A percentile compares a stretch with the other conserved stretches of the same genome.
These are phyloP conservation scores for Morpho helenor DNA, from an alignment of 2,888 invertebrate species.

Conservation along the genomic window DNA sequence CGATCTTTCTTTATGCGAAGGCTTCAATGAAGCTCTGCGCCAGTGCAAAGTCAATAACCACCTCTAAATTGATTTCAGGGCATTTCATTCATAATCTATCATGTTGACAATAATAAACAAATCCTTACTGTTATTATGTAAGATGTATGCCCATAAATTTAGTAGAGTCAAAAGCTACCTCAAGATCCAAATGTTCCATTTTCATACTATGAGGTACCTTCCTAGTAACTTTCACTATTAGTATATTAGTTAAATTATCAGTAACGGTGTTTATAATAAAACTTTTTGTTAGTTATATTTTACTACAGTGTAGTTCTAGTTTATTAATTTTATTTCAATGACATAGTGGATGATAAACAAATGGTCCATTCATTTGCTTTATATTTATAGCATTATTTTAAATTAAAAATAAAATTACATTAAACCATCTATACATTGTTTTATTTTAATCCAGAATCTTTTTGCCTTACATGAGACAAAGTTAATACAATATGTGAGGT, in stretches of 20 bases:
- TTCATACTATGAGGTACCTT: conserved; percentile 41
- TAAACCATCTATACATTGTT: conserved; percentile 33
- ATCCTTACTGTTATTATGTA: conserved; percentile 35
- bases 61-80: conserved; percentile 63
- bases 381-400: conserved; percentile 46
- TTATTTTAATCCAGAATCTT: conserved; percentile 25
- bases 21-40: conserved; percentile 97
- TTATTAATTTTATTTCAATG: conserved; percentile 18
- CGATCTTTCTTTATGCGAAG: conserved; percentile 95
- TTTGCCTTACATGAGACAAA: no score
- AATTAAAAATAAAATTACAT: conserved; percentile 40
- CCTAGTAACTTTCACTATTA: conserved; percentile 50
- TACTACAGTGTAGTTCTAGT: background rate
- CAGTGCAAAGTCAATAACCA: conserved; percentile 94
- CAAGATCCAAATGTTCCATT: conserved; percentile 36
- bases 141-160: conserved; percentile 33
- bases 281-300: conserved; percentile 22
- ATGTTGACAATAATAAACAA: conserved; percentile 33
- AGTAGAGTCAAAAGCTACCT: conserved; percentile 36
- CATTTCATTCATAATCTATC: conserved; percentile 31
- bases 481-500: no score
- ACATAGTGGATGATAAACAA: conserved; percentile 23
- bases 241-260: conserved; percentile 23
- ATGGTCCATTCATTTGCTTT: conserved; percentile 40
- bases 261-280: conserved; percentile 16